Evolutionary conservation across 1,140 invertebrate species (phyloP), one percentile per base, ranked within the genome.

Genomic region (Homarus americanus): DNA sequence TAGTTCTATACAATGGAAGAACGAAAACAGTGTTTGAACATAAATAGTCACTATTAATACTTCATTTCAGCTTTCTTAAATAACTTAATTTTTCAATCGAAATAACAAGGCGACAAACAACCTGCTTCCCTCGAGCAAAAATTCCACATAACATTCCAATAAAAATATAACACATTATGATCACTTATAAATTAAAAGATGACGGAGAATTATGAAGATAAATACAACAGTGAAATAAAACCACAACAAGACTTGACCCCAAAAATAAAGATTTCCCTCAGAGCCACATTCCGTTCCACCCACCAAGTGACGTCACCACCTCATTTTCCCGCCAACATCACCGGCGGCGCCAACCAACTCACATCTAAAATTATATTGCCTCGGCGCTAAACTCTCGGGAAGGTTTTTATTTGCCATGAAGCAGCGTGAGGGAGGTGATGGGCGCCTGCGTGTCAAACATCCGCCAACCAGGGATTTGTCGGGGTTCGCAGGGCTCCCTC

Each of bases 231-330:
- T 24, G 24, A 24, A 58, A 58, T 3, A 20, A 10, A 0, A 69
- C 5, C n/a, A 69, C 28, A 69, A 69, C n/a, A 69, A 69, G 28
- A 24, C 0, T 28, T 69, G 63, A 32, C 12, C n/a, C 63, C 63
- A 69, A 69, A 69, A 69, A 69, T 69, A 69, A 32, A 69, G n/a
- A 5, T 69, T 69, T 69, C 63, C 63, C 63, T 69, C n/a, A 69
- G 63, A 69, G 28, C 1, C 63, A 32, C 63, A 69, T 69, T 69
- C 63, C 63, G 63, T 32, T 5, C 63, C 63, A 69, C 63, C 63
- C 63, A 69, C 63, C 28, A 24, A 7, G 63, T 69, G 63, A 69
- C 63, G 63, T 69, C 63, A 69, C n/a, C 5, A 32, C 44, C 44
- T 49, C 44, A 5, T 7, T 49, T 49, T 49, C 44, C 44, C 44